phyloP scores from a whole-genome alignment of 2,113 vertebrate species.

The Bettongia penicillata region DNA sequence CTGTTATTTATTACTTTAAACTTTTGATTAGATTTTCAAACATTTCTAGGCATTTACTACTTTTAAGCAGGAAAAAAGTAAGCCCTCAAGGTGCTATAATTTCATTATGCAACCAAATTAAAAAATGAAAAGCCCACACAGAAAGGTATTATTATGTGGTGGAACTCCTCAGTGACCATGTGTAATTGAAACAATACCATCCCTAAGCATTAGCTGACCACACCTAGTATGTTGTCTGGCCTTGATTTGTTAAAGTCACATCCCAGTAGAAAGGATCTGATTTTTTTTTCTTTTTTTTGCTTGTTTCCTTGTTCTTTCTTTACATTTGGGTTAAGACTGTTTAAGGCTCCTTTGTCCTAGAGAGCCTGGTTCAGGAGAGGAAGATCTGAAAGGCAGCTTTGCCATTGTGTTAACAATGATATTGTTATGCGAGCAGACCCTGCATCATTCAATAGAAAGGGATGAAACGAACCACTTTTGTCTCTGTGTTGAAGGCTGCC shows the following conservation, averaged over 20 bases:
- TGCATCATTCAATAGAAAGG: not conserved
- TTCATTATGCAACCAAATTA: not conserved
- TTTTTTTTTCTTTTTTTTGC: not conserved
- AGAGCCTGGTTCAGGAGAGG: not conserved
- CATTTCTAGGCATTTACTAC: not conserved
- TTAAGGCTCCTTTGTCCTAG: conserved; percentile 1
- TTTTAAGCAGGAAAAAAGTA: not conserved
- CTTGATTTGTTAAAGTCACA: conserved; percentile 1
- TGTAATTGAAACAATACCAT: not conserved
- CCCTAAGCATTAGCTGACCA: not conserved
- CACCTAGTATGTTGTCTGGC: not conserved
- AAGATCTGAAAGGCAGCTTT: conserved; percentile 9
- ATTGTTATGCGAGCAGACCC: not conserved
- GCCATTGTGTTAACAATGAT: not conserved
- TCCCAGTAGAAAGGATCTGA: not conserved
- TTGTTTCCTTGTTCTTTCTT: not conserved
- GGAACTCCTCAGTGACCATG: not conserved
- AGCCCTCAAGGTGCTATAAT: not conserved
- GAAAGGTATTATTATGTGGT: not conserved
- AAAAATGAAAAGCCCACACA: not conserved
- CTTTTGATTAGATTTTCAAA: not conserved
- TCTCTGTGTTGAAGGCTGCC: not conserved
- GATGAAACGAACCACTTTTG: not conserved
- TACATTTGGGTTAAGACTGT: not conserved
- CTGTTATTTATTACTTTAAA: not conserved